Evolutionary conservation across 2,888 invertebrate genomes (phyloP), one percentile per base, ranked within the genome.

Genomic region (Aleiodes leptofemur): DNA sequence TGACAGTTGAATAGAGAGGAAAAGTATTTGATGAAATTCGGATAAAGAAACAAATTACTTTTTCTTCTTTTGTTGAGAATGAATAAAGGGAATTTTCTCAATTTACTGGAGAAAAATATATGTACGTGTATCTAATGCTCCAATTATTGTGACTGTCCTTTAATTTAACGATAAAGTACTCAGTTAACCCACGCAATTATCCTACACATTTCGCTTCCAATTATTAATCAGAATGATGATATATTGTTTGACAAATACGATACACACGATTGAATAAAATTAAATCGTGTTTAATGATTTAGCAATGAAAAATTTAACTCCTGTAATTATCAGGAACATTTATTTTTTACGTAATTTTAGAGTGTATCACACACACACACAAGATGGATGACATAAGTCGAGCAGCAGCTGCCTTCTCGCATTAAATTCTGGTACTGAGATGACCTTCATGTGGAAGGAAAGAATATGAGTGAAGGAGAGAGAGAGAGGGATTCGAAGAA

Each of bases 381-480:
- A 48, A 55, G 38, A 48, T 64, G 64, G 64, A 64, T 64, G 64
- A 64, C 48, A 64, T 64, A 64, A 64, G 64, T 64, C 48, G 23
- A 59, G n/a, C 59, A 59, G 38, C 38, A 59, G 38, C 38, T 43
- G 43, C 23, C 34, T 43, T 8, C 43, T 16, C 14, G 23, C 23
- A 64, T 64, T 64, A 48, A 48, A 48, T 64, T 14, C 43, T 48
- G 64, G 64, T 64, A 48, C 64, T 43, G 16, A n/a, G 5, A 13
- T 64, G 43, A 64, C 64, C 64, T 64, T 29, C 5, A 29, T 31
- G 38, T 11, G 56, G 38, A n/a, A 9, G 38, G 23, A 53, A 64
- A 57, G 56, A 70, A 23, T 14, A 56, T 29, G 6, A 59, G 23
- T 55, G 31, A 57, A 71, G 16, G 29, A 71, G 50, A 14, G 43